Evolutionary conservation across 64 coral and sea anemone genomes (phyloP), one percentile per base, ranked within the genome.

Genomic region (Porites lutea): DNA sequence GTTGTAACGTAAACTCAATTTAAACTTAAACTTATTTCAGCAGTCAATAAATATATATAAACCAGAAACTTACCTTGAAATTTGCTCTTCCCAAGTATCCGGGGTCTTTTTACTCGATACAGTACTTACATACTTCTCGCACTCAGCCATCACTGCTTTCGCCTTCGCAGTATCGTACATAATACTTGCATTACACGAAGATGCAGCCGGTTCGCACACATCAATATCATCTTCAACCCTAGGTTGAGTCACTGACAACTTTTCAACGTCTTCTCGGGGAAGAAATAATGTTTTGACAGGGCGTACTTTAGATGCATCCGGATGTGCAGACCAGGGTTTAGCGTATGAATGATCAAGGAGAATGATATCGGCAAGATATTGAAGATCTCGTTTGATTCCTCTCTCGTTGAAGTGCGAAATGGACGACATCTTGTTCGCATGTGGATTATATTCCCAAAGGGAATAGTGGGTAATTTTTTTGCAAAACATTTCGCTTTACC

Each of bases 31-130:
- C 9, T 74, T 11, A 12, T 27, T 21, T 9, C 58, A 82, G 54
- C 79, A 82, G 48, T 22, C 79, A 82, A 63, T 37, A 37, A 37
- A 37, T 37, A 37, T 57, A 57, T 57, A 9, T 57, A 57, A 57
- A 4, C 12, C 37, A 18, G 53, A 21, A 62, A 80, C 92, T 89
- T 59, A 99, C 97, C 97, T 87, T 63, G 94, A 96, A 86, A 99
- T 99, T 18, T 92, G 94, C 72, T 99, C 97, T 85, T 99, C 97
- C 97, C 97, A 99, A 67, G 97, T 99, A 71, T 99, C 97, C 62
- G 97, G 97, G 11, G 97, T 99, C 71, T 92, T 81, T 92, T 94
- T 99, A 89, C 97, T 99, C 6, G 91, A 93, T 5, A 91, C 94
- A 94, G 85, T 88, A 3, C 88, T 94, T n/a, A 96, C 97, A 48